phyloP scores from a whole-genome alignment of 2,113 vertebrate species.

The Etia nguti region DNA sequence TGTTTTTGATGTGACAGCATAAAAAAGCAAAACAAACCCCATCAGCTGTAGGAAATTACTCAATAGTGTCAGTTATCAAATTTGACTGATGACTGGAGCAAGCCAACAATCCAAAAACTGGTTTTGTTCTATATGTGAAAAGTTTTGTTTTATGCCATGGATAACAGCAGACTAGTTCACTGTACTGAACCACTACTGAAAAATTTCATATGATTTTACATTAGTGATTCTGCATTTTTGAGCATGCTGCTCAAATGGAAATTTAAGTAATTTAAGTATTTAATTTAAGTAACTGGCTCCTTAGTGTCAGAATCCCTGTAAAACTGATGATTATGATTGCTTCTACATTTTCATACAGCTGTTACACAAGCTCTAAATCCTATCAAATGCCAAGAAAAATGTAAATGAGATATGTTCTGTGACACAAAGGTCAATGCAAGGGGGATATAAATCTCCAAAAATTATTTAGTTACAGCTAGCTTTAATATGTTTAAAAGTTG shows the following conservation, averaged over 20 bases:
- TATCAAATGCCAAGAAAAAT: not conserved
- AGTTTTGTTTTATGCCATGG: not conserved
- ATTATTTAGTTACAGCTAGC: not conserved
- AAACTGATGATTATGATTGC: not conserved
- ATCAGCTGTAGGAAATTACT: not conserved
- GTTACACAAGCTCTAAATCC: not conserved
- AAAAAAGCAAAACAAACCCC: rapidly evolving
- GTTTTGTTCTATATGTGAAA: not conserved
- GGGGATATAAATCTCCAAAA: not conserved
- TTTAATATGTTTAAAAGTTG: not conserved
- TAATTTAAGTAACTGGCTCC: too few relatives aligned
- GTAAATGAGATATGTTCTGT: not conserved
- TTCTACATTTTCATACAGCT: not conserved
- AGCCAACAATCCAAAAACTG: not conserved
- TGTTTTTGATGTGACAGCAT: not conserved
- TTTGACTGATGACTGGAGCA: not conserved
- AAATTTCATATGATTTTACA: not conserved
- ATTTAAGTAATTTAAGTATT: not conserved
- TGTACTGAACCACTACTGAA: not conserved
- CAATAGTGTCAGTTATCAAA: not conserved
- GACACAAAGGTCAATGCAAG: rapidly evolving
- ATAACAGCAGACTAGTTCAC: not conserved
- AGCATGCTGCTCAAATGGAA: not conserved
- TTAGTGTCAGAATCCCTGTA: not conserved
- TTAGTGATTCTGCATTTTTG: not conserved